Conservation (phyloP, 2,888 invertebrate genomes). For the Lochmaea crataegi region DNA sequence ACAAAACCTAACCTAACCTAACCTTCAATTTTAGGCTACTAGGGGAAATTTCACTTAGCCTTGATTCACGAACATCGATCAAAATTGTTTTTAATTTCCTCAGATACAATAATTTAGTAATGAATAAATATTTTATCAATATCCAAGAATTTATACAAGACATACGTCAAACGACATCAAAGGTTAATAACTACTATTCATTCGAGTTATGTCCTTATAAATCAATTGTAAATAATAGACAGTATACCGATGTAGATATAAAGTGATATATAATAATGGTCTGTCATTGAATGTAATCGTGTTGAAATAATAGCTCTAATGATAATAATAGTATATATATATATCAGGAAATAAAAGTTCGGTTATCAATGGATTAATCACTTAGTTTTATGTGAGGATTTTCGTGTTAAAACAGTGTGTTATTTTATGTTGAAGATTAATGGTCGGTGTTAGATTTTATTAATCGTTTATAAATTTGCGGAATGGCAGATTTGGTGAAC, state of each 20-base stretch:
- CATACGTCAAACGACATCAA: conserved; percentile 8
- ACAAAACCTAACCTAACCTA: no score
- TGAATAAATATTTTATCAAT: not conserved
- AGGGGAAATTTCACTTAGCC: no score
- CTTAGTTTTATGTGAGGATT: not conserved
- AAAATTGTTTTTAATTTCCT: no score
- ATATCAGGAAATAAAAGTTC: not conserved
- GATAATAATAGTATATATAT: not conserved
- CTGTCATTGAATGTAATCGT: conserved; percentile 7
- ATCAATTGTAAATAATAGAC: conserved; percentile 14
- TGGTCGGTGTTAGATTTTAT: not conserved
- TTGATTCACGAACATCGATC: no score
- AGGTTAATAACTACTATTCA: conserved; percentile 4
- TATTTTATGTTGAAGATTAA: not conserved
- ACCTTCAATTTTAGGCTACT: no score
- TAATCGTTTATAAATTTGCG: no score
- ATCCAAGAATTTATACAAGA: not conserved
- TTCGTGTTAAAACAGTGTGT: not conserved
- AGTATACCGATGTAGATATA: not conserved
- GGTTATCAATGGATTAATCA: conserved; percentile 5
- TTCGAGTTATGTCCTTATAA: conserved; percentile 7
- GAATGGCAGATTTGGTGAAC: no score
- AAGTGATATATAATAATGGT: conserved; percentile 11
- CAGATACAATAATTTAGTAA: no score
- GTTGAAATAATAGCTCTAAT: conserved; percentile 1